A percentile compares a stretch with the other conserved stretches of the same genome.
phyloP scores from a whole-genome alignment of 2,113 vertebrate genomes.

The Calyptomena viridis region DNA sequence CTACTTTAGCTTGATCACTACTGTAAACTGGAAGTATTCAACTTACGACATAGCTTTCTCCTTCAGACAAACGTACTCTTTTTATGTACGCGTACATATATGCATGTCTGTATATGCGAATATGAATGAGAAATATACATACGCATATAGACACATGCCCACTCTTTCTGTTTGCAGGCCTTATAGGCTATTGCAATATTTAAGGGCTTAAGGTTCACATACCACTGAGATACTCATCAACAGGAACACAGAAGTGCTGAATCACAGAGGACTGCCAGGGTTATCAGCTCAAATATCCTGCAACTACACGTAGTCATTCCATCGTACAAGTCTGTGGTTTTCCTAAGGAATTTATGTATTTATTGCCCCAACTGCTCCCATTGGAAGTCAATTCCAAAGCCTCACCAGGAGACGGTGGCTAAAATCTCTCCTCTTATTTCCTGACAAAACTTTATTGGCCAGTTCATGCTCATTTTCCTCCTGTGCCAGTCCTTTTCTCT shows the following conservation, averaged over 20 bases:
- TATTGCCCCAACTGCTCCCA: not conserved
- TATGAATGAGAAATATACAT: not conserved
- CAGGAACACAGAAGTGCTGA: not conserved
- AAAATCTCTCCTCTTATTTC: not conserved
- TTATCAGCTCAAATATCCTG: not conserved
- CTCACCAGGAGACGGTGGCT: not conserved
- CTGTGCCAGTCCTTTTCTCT: not conserved
- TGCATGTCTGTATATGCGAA: not conserved
- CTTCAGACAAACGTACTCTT: not conserved
- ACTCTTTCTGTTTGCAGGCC: not conserved
- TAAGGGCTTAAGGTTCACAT: not conserved
- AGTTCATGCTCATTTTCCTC: not conserved
- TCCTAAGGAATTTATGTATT: not conserved
- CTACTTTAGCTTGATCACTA: not conserved
- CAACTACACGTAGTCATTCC: not conserved
- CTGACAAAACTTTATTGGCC: not conserved
- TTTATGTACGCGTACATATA: not conserved
- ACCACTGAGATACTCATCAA: not conserved
- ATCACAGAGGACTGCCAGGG: not conserved
- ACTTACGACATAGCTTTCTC: fast-evolving
- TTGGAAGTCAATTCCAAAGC: not conserved
- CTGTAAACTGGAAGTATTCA: not conserved
- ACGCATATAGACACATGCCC: not conserved
- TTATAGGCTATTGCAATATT: not conserved
- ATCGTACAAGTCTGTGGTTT: not conserved